Percentiles rank a stretch among this genome's conserved stretches.
phyloP scores from a whole-genome alignment of 2,113 vertebrate species.

The Pardalotus punctatus region DNA sequence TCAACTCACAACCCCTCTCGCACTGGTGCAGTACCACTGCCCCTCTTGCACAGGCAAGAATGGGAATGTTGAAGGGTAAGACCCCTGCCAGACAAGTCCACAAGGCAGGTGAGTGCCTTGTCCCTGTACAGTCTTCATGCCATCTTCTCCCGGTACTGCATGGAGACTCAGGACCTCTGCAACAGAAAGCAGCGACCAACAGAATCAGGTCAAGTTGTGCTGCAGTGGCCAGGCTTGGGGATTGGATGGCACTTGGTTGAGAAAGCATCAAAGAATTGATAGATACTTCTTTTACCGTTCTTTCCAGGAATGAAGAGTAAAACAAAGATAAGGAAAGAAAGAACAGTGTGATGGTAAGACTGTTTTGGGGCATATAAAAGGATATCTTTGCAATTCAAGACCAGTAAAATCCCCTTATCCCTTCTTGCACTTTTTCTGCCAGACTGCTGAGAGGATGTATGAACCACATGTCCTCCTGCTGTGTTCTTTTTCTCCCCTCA shows the following conservation, averaged over 20 bases:
- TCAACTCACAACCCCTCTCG: not conserved
- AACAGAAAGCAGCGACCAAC: accelerated
- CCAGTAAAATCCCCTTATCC: not conserved
- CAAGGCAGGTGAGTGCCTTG: accelerated
- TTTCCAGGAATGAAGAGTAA: not conserved
- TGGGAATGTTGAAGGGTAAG: accelerated
- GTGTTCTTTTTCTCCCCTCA: not conserved
- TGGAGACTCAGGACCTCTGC: not conserved
- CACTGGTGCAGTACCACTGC: not conserved
- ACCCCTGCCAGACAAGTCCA: not conserved
- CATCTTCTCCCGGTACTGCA: not conserved
- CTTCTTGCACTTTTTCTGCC: accelerated
- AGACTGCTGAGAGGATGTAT: not conserved
- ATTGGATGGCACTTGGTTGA: not conserved
- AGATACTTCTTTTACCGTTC: not conserved
- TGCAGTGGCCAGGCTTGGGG: not conserved
- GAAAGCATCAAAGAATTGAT: not conserved
- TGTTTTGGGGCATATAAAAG: not conserved
- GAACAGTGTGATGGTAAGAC: not conserved
- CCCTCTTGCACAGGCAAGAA: not conserved
- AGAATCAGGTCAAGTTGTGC: not conserved
- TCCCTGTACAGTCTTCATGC: accelerated
- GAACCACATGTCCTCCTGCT: not conserved
- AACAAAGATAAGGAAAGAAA: not conserved
- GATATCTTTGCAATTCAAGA: not conserved